Conservation (phyloP, 2,113 vertebrate genomes). For the Formicarius rufipectus region DNA sequence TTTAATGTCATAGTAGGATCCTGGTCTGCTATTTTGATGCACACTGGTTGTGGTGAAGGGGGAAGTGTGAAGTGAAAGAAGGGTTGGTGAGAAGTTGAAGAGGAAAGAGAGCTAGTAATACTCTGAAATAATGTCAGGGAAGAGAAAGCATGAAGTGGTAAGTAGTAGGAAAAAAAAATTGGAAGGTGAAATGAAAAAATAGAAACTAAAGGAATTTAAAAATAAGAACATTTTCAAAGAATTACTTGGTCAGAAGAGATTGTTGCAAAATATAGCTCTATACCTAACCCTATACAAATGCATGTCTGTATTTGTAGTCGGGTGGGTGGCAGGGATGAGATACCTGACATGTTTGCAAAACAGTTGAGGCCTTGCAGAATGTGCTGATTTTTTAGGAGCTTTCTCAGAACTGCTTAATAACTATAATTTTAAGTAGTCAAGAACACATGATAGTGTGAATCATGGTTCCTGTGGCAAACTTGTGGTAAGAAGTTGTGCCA, state of each 20-base stretch:
- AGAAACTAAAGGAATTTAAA: background rate
- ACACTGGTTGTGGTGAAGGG: background rate
- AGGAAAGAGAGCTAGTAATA: background rate
- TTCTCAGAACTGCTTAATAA: slow-evolving; percentile 50
- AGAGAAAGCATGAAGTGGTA: background rate
- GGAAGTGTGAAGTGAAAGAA: background rate
- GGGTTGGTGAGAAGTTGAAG: background rate
- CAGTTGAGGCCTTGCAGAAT: background rate
- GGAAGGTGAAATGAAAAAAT: background rate
- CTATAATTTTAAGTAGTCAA: slow-evolving; percentile 27
- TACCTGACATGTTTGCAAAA: background rate
- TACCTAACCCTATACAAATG: background rate
- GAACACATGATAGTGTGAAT: slow-evolving; percentile 50
- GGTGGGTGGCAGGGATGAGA: background rate
- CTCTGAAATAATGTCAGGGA: background rate
- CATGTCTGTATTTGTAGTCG: background rate
- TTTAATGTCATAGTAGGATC: background rate
- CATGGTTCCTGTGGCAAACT: slow-evolving; percentile 59
- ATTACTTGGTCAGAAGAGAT: background rate
- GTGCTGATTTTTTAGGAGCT: background rate
- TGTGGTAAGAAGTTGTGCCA: slow-evolving; percentile 41
- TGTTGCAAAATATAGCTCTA: background rate
- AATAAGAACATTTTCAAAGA: background rate
- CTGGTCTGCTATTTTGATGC: background rate
- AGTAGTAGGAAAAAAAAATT: background rate